Base-by-base conservation (phyloP, 2,113 vertebrate species). In the Xiphias gladius region DNA sequence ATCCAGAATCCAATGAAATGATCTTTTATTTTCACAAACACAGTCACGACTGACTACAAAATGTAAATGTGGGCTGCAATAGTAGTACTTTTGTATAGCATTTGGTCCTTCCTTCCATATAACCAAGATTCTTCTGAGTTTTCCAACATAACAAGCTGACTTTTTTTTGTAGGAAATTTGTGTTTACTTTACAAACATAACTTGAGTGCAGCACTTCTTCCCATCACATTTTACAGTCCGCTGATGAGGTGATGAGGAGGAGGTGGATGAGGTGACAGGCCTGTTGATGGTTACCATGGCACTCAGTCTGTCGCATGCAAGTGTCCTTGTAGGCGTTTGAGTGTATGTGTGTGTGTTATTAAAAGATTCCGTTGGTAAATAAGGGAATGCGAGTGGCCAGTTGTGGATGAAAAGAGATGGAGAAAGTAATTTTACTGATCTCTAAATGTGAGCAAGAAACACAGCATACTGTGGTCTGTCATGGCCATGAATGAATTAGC, bases 281-380 rank as follows among this genome's bases (percentile, higher is more conserved):
- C 88, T 86, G 78, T 81, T 86, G 68, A 84, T 67, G 88, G 94
- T 95, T 94, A 79, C 93, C 92, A 94, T 94, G 92, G 93, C 24
- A 48, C 67, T 85, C 66, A 66, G 82, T 90, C 90, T 89, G 87
- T 93, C 71, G 10, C 70, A 73, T 70, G 54, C 50, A 39, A 19
- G 58, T 87, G 84, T 82, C 69, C 22, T 58, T 82, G 63, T 69
- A 43, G 52, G 80, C 35, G 46, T 28, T 8, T 43, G 57, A 41
- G 64, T 41, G 39, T 77, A 19, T 59, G 72, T 57, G 24, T 63
- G 30, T 32, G 16, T 62, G 32, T 41, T 17, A 11, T 46, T 11
- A 12, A 37, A 64, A 71, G 64, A 20, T 32, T 68, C 48, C 12
- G 59, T 26, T 46, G 35, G 1, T 28, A 68, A 43, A 62, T 16